These are phyloP conservation scores for Andrena trimmerana DNA, from an alignment of 2,888 invertebrate species.

Conservation along the genomic window DNA sequence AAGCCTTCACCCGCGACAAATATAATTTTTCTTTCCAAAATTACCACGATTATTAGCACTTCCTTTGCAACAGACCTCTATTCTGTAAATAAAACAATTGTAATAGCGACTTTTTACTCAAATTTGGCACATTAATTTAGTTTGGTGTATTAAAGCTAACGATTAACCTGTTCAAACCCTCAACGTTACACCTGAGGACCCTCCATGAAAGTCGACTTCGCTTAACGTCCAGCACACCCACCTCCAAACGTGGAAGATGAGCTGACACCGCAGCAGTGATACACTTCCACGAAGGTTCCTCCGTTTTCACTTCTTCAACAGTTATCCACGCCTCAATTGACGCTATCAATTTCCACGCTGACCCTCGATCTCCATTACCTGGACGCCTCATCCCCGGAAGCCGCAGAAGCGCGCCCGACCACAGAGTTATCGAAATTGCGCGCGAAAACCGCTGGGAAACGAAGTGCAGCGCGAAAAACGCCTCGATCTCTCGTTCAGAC, in stretches of 20 bases:
- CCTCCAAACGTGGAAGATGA: neutral
- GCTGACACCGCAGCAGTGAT: neutral
- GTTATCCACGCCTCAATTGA: neutral
- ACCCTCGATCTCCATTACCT: neutral
- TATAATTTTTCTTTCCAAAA: no score
- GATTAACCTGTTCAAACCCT: no score
- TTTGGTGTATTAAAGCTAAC: no score
- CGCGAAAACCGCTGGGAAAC: constrained; percentile 25
- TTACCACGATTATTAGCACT: no score
- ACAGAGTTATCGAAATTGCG: constrained; percentile 11
- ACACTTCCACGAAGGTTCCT: neutral
- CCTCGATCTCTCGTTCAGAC: neutral
- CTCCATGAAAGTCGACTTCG: no score
- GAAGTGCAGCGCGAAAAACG: constrained; percentile 15
- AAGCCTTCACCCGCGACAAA: no score
- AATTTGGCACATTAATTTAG: no score
- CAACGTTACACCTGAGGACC: no score
- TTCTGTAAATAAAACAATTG: no score
- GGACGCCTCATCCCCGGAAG: neutral
- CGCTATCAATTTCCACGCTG: neutral
- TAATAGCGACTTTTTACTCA: no score
- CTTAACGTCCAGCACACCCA: neutral
- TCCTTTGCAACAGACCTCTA: no score
- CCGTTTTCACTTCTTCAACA: neutral
- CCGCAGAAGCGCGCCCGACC: constrained; percentile 10